Conservation (phyloP, 2,113 vertebrate species). For the Cacatua alba region DNA sequence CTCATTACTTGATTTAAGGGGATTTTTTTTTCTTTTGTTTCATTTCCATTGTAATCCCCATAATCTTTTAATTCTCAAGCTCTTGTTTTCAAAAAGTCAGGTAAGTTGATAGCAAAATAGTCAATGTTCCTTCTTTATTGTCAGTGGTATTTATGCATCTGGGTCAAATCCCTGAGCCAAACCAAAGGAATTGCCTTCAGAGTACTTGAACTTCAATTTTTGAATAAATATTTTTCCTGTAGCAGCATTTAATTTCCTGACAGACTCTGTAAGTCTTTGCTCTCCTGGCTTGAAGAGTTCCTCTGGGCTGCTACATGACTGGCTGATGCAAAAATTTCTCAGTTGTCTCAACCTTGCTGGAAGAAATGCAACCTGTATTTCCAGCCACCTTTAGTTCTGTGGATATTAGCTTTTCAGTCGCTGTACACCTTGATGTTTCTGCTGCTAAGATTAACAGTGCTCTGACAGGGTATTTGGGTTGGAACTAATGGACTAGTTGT, state of each 20-base stretch:
- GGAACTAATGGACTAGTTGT: background rate
- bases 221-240: background rate
- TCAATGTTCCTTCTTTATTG: background rate
- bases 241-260: background rate
- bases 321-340: background rate
- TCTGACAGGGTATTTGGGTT: background rate
- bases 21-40: background rate
- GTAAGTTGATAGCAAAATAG: background rate
- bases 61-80: background rate
- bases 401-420: background rate
- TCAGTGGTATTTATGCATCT: background rate
- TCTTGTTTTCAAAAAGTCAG: background rate
- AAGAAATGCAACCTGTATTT: rapidly evolving
- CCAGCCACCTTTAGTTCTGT: background rate
- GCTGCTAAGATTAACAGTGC: background rate
- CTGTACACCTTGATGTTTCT: background rate
- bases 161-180: background rate
- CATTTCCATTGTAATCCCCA: background rate
- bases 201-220: background rate
- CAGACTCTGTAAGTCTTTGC: background rate
- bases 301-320: background rate
- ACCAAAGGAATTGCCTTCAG: background rate
- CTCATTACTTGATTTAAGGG: background rate
- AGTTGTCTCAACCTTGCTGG: background rate
- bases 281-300: background rate